Evolutionary conservation across 2,113 vertebrate genomes (phyloP), one percentile per base, ranked within the genome.

Genomic region (Emydura subglobosa): DNA sequence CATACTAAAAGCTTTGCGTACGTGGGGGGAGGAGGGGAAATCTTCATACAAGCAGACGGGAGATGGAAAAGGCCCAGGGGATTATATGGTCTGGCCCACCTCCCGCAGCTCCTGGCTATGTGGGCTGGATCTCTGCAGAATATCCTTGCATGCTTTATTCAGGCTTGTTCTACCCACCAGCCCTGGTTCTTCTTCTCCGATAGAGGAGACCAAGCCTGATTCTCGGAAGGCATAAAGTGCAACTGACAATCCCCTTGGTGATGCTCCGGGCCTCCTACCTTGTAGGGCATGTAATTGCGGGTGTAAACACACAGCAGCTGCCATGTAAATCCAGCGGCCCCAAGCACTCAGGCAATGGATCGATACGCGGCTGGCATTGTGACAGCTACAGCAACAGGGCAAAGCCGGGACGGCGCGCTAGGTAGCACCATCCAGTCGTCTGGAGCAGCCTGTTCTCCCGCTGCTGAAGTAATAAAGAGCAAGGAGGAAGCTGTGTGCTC

Each of bases 261-360:
- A 17, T 3, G 72, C 27, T 89, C 42, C 0, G 68, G 2, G 49
- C 44, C 44, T 42, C 3, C 39, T 22, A 3, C 16, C 5, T 59
- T 27, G 0, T 55, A 10, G 86, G 82, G 80, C 82, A 82, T 1
- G 0, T 22, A 2, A 50, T 31, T 5, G 1, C 82, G 80, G 47
- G 44, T 79, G 96, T 51, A 78, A 93, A 93, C 0, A 88, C 59
- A 0, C 68, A 27, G 85, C 97, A 90, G 92, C 93, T 87, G 95
- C 91, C 6, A 0, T 0, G 76, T 0, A 2, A 1, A 16, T 2
- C 79, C 1, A 1, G 59, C 29, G 0, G 2, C 39, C 79, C 57
- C 88, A 29, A 47, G 61, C 49, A 79, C 80, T 95, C 86, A 25
- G 39, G 53, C 12, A 9, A n/a, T 0, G 3, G 25, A 81, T 92